Percentiles rank a stretch among this genome's conserved stretches.
phyloP scores from a whole-genome alignment of 2,797 vertebrate genomes.

The Coregonus ussuriensis region DNA sequence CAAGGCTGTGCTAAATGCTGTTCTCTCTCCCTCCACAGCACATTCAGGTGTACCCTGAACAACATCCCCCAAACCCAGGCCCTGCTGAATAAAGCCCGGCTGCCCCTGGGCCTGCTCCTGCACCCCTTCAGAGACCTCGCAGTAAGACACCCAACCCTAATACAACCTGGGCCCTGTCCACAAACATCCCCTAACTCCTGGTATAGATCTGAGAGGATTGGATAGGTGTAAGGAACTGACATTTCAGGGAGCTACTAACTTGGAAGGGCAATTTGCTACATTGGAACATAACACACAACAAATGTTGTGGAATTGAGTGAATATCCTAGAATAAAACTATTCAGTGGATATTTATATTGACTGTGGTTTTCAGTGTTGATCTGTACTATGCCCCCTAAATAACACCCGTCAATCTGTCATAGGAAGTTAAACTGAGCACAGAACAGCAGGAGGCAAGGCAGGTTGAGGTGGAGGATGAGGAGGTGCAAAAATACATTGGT shows the following conservation, averaged over 20 bases:
- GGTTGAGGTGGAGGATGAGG: neutral
- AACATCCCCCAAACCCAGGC: slow-evolving; percentile 95
- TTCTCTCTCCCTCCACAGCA: slow-evolving; percentile 70
- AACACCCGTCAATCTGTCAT: neutral
- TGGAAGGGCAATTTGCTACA: neutral
- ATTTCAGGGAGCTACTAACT: neutral
- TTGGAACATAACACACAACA: neutral
- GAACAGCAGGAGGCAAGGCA: neutral
- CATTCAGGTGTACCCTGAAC: slow-evolving; percentile 92
- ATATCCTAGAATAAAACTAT: neutral
- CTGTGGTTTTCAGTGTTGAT: neutral
- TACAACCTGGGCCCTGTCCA: neutral
- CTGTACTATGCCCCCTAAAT: neutral
- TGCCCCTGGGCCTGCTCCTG: slow-evolving; percentile 92
- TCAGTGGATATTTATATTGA: neutral
- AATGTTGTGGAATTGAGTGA: neutral
- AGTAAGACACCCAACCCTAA: slow-evolving; percentile 66
- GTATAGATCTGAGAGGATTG: neutral
- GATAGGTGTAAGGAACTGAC: too few species aligned
- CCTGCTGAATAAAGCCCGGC: slow-evolving; percentile 93
- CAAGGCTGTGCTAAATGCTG: neutral
- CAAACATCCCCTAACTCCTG: neutral
- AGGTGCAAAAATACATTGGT: neutral
- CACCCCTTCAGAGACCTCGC: slow-evolving; percentile 97
- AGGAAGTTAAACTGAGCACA: neutral